Evolutionary conservation across 2,797 vertebrate species (phyloP).

Genomic region (Betta splendens): DNA sequence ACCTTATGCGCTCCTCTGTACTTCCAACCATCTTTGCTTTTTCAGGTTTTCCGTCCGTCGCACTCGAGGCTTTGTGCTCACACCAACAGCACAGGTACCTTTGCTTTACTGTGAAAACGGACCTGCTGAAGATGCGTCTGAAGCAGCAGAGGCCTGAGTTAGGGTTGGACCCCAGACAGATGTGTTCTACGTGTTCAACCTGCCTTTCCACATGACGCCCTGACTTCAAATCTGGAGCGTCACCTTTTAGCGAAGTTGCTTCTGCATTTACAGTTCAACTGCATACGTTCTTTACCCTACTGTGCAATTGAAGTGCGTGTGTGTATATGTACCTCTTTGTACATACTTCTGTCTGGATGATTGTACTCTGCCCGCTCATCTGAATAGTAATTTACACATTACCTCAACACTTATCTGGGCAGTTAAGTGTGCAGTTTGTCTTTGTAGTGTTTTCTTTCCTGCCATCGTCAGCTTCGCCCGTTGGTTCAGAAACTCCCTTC

Average conservation of each 20-base stretch:
- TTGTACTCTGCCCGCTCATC: slow-evolving; percentile 78
- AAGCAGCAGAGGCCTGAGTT: slow-evolving; percentile 44
- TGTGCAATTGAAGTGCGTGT: slow-evolving; percentile 51
- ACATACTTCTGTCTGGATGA: slow-evolving; percentile 75
- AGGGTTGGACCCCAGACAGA: slow-evolving; percentile 27
- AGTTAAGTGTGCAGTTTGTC: slow-evolving; percentile 69
- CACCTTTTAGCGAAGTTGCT: slow-evolving; percentile 8
- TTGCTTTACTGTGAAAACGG: slow-evolving; percentile 56
- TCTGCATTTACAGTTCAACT: slow-evolving; percentile 24
- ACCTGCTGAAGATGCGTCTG: slow-evolving; percentile 54
- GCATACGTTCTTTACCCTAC: slow-evolving; percentile 18
- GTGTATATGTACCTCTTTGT: slow-evolving; percentile 63
- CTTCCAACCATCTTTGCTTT: slow-evolving; percentile 23
- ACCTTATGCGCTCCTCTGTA: slow-evolving; percentile 54
- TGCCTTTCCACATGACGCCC: slow-evolving; percentile 30
- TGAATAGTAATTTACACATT: slow-evolving; percentile 79
- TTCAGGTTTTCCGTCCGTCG: slow-evolving; percentile 28
- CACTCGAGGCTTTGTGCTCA: slow-evolving; percentile 28
- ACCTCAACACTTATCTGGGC: slow-evolving; percentile 81
- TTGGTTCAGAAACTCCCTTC: slow-evolving; percentile 48
- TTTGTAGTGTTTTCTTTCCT: slow-evolving; percentile 43
- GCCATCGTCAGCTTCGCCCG: slow-evolving; percentile 28
- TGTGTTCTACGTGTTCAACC: slow-evolving; percentile 21
- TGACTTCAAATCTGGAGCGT: slow-evolving; percentile 32
- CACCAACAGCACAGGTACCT: slow-evolving; percentile 17